Percentiles rank a stretch among this genome's conserved stretches.
phyloP scores from a whole-genome alignment of 2,113 vertebrate genomes.

The Charadrius vociferus region DNA sequence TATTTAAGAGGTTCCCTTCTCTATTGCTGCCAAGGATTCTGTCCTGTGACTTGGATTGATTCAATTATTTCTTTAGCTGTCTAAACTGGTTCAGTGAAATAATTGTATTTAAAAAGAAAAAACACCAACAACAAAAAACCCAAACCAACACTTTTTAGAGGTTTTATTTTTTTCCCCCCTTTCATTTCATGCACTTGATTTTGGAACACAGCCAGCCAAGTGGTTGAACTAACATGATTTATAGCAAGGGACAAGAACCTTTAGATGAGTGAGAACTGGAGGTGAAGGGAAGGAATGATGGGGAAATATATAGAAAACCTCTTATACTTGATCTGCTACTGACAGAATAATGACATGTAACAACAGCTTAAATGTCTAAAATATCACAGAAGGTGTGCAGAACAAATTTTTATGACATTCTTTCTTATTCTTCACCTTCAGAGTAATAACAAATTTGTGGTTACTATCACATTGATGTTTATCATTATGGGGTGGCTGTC shows the following conservation, averaged over 20 bases:
- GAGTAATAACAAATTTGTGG: conserved; percentile 38
- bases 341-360: conserved; percentile 42
- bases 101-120: neutral
- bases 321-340: conserved; percentile 19
- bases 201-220: neutral
- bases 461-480: conserved; percentile 36
- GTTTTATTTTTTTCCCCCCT: neutral
- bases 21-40: neutral
- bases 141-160: neutral
- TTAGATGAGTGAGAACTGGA: conserved; percentile 12
- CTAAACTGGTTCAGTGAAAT: neutral
- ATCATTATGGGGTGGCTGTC: conserved; percentile 14
- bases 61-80: neutral
- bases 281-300: neutral
- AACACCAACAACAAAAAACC: neutral
- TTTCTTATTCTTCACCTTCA: conserved; percentile 51
- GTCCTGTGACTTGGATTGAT: neutral
- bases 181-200: neutral
- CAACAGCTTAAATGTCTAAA: conserved; percentile 44
- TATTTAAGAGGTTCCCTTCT: neutral
- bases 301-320: conserved; percentile 18
- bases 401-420: conserved; percentile 33
- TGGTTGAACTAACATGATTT: neutral
- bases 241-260: neutral
- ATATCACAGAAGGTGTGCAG: conserved; percentile 8